phyloP scores from a whole-genome alignment of 2,888 invertebrate species.

The Archips crataeganus region DNA sequence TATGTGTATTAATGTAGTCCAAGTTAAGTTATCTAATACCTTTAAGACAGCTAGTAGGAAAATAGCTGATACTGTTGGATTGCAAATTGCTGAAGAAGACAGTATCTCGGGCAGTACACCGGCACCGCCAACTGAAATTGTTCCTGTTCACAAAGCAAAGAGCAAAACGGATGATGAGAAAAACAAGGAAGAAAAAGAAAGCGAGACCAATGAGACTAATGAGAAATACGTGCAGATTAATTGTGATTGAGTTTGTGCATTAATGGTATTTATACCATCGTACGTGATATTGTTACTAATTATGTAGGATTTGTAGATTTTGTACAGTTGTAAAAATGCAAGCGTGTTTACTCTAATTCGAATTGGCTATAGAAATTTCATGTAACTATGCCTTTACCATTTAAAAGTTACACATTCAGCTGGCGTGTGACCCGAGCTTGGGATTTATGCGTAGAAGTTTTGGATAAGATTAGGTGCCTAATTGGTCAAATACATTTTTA shows the following conservation, averaged over 20 bases:
- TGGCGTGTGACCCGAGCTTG: too few species aligned
- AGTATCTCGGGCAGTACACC: slow-evolving; percentile 79
- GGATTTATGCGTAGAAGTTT: too few species aligned
- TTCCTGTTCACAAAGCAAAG: slow-evolving; percentile 73
- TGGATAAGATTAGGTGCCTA: too few species aligned
- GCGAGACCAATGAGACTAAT: slow-evolving; percentile 62
- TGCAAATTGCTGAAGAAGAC: slow-evolving; percentile 90
- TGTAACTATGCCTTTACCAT: too few species aligned
- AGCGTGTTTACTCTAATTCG: not conserved
- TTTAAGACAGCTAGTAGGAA: slow-evolving; percentile 94
- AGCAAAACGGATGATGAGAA: slow-evolving; percentile 55
- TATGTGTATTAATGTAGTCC: slow-evolving; percentile 98
- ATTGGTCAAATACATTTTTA: too few species aligned
- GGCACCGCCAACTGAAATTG: slow-evolving; percentile 69
- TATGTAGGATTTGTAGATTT: slow-evolving; percentile 48
- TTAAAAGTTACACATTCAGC: too few species aligned
- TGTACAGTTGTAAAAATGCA: slow-evolving; percentile 32
- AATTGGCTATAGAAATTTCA: too few species aligned
- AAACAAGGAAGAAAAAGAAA: slow-evolving; percentile 59
- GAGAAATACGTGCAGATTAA: slow-evolving; percentile 37
- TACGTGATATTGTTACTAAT: slow-evolving; percentile 60
- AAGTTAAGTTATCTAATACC: slow-evolving; percentile 92
- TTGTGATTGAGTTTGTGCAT: slow-evolving; percentile 28
- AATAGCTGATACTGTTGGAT: slow-evolving; percentile 93
- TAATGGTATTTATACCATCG: slow-evolving; percentile 6